Evolutionary conservation across 2,113 vertebrate species (phyloP), one percentile per base, ranked within the genome.

Genomic region (Ceuthmochares aereus): DNA sequence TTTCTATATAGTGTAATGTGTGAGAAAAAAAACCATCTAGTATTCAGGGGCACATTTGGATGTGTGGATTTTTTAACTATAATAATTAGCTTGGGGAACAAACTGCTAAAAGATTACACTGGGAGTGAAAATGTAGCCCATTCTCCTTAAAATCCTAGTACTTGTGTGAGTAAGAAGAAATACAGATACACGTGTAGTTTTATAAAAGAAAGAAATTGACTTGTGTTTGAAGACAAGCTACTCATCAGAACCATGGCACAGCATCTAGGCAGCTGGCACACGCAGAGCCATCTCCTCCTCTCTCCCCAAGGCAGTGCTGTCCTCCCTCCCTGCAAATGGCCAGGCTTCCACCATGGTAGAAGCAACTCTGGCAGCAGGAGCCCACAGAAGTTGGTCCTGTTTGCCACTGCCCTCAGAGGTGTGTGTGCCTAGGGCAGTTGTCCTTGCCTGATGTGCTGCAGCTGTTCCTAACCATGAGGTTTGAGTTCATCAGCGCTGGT

Each of bases 341-440:
- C 58, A 5, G 64, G 63, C 70, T 47, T 26, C 30, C 52, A 27
- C 10, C 34, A 3, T 0, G 1, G 54, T 1, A 25, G 2, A 30
- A 52, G 45, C 34, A n/a, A 66, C 55, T 83, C 42, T 36, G 45
- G 58, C 51, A 14, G 60, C 80, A 27, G 69, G 32, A 60, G 30
- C 80, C 17, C 0, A 0, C 1, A 0, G 16, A 12, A 23, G 17
- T 43, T 20, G 45, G 11, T 66, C 17, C 34, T 27, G 0, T 29
- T 32, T 37, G 63, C 66, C 9, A 0, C 67, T 36, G 45, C 36
- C 37, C 59, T 52, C 51, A 16, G 56, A 37, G 22, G 40, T 40
- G 40, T 40, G 3, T 3, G 13, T 1, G 2, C 23, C 40, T 49
- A 16, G 10, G 14, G 27, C 25, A 18, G 30, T 4, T 56, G 32